Evolutionary conservation across 2,888 invertebrate genomes (phyloP), one percentile per base, ranked within the genome.

Genomic region (Apodemia zela): DNA sequence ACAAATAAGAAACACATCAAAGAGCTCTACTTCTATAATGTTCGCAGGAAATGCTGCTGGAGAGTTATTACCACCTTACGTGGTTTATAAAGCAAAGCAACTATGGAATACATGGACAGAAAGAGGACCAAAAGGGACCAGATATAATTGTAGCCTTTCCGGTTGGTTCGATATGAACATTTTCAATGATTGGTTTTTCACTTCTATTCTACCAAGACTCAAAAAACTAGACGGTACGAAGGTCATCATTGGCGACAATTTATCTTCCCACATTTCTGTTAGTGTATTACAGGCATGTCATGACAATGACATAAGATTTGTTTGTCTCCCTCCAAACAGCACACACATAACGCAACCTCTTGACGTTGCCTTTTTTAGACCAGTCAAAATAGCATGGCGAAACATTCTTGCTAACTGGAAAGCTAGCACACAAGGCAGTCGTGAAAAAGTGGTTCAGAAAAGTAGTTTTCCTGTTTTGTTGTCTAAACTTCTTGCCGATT

Each of bases 51-150:
- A 74, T 66, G 81, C 82, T 21, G 62, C 67, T 45, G 60, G 68
- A 59, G 47, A 65, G 59, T 62, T 63, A 17, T 65, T 68, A 51
- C 80, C 74, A 21, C 80, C 74, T 25, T 85, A 84, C 68, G 75
- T 83, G 10, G 79, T 82, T 0, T 84, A 85, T 67, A 87, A 85
- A 68, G 47, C 75, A 35, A 70, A 74, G 65, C 65, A 75, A 61
- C 29, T 83, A 45, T 77, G 72, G 71, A 67, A 70, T 25, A 71
- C 73, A 10, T 82, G 81, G 80, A 72, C 71, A 5, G 69, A 71
- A 66, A 70, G 75, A 59, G 74, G 70, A 51, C 72, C 59, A 65
- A 68, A 13, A 67, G 67, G 67, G 47, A 66, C 66, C 42, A 78
- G 81, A 38, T 84, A 78, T 68, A 80, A 76, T 67, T 65, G 69